Evolutionary conservation across 2,888 invertebrate species (phyloP).

Genomic region (Hybos culiciformis): DNA sequence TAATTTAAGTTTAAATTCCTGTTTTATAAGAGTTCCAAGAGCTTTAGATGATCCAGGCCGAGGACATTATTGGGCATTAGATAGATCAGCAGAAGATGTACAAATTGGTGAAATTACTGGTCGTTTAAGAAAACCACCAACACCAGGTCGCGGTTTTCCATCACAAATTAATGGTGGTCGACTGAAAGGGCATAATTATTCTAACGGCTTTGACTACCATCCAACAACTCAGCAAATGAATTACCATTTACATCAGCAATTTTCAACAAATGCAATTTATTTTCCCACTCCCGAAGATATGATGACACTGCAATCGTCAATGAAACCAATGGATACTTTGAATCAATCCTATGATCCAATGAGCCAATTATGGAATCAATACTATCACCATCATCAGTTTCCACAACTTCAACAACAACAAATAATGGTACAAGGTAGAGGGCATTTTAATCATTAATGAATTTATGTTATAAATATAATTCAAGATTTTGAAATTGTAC

Average conservation of each 20-base stretch:
- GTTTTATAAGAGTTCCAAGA: constrained; percentile 88
- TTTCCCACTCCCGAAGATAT: constrained; percentile 22
- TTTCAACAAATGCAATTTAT: constrained; percentile 21
- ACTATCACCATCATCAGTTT: not conserved
- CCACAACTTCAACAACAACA: not conserved
- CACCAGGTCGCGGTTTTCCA: not conserved
- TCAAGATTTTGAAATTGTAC: too few relatives aligned
- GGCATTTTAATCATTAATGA: not conserved
- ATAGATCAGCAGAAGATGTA: constrained; percentile 87
- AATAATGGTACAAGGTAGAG: not conserved
- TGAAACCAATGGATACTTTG: too few relatives aligned
- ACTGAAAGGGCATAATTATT: not conserved
- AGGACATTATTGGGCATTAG: constrained; percentile 98
- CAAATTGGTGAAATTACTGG: constrained; percentile 96
- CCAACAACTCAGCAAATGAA: constrained; percentile 16
- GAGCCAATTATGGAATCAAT: constrained; percentile 1
- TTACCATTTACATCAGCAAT: constrained; percentile 12
- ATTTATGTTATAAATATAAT: too few relatives aligned
- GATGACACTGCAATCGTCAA: constrained; percentile 10
- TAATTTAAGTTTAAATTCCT: constrained; percentile 62
- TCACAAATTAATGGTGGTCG: too few relatives aligned
- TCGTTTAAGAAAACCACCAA: constrained; percentile 55
- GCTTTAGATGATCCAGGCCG: constrained; percentile 97
- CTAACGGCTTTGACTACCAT: constrained; percentile 13
- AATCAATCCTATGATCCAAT: too few relatives aligned